Conservation (phyloP, 2,797 vertebrate species). For the Saxicola maurus region DNA sequence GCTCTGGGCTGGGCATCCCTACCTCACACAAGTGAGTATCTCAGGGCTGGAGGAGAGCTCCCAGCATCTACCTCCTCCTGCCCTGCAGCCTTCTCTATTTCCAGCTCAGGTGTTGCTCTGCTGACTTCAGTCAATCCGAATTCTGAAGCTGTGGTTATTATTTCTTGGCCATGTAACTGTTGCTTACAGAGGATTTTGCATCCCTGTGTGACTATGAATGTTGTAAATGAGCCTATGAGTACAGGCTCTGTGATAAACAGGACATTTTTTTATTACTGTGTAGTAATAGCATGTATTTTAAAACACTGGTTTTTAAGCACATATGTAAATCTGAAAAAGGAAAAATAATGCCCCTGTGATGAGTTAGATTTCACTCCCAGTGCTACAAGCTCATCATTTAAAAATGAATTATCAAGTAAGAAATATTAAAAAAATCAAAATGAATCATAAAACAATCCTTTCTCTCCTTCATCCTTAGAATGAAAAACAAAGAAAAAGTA, state of each 20-base stretch:
- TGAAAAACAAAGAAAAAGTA: background rate
- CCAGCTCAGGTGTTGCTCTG: background rate
- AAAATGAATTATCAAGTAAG: background rate
- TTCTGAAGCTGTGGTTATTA: background rate
- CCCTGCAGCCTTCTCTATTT: background rate
- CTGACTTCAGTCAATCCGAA: background rate
- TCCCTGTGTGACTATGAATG: background rate
- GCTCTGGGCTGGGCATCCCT: background rate
- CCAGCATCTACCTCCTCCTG: background rate
- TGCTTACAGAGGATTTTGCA: background rate
- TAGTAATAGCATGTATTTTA: background rate
- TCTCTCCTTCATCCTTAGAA: background rate
- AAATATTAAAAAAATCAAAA: background rate
- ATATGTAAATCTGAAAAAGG: background rate
- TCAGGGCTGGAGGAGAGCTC: background rate
- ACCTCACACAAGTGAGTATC: background rate
- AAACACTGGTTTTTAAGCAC: background rate
- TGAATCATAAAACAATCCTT: background rate
- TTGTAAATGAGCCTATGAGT: background rate
- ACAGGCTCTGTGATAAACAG: background rate
- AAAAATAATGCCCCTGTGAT: background rate
- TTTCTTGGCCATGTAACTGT: background rate
- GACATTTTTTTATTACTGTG: background rate
- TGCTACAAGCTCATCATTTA: background rate
- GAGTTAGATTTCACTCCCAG: background rate